phyloP scores from a whole-genome alignment of 2,797 vertebrate genomes.

The Hipposideros larvatus region DNA sequence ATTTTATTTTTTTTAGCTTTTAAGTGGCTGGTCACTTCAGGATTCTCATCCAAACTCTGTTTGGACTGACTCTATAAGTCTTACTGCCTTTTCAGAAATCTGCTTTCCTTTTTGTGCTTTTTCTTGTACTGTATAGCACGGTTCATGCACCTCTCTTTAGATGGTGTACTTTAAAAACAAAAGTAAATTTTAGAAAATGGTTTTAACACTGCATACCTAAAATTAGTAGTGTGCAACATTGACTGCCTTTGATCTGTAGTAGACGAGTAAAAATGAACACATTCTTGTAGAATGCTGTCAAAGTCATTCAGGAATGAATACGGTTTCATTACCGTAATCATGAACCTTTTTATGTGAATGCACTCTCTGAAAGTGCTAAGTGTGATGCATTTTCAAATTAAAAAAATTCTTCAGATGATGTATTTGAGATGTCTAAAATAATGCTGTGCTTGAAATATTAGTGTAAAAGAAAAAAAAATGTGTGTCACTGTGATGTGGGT shows the following conservation, averaged over 20 bases:
- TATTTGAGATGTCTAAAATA: conserved; percentile 84
- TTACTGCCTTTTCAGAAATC: conserved; percentile 80
- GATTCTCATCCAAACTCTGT: conserved; percentile 78
- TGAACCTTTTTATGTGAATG: conserved; percentile 64
- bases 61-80: conserved; percentile 76
- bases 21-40: conserved; percentile 79
- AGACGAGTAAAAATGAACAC: conserved; percentile 66
- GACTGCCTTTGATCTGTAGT: conserved; percentile 84
- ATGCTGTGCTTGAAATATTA: conserved; percentile 78
- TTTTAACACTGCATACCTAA: conserved; percentile 82
- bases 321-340: conserved; percentile 69
- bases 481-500: conserved; percentile 80
- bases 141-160: conserved; percentile 85
- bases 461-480: conserved; percentile 62
- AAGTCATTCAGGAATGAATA: conserved; percentile 83
- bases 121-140: conserved; percentile 86
- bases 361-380: conserved; percentile 67
- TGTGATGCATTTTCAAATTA: conserved; percentile 76
- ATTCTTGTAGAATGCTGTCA: conserved; percentile 77
- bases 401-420: conserved; percentile 79
- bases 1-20: conserved; percentile 76
- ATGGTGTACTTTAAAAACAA: conserved; percentile 81
- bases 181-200: conserved; percentile 81
- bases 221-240: conserved; percentile 81
- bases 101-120: conserved; percentile 81